Base-by-base conservation (phyloP, 2,888 invertebrate species). In the Pyrochroa serraticornis region DNA sequence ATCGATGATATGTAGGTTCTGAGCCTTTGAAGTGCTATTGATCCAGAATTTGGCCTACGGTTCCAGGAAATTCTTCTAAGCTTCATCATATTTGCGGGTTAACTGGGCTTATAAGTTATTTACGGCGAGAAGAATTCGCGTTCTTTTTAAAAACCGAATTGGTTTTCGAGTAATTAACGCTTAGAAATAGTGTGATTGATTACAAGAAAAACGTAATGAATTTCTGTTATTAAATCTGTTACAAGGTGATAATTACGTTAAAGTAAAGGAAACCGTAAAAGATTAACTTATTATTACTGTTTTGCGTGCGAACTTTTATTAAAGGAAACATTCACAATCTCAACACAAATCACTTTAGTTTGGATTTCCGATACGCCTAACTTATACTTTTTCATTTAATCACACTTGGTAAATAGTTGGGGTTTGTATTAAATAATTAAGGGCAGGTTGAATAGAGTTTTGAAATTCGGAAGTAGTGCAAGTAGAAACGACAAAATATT, bases 291-390 rank as follows among this genome's bases (percentile, higher is more conserved):
- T 53, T 54, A 55, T 55, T 35, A 32, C 37, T 13, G 6, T 43
- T 56, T 56, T 33, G 49, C 56, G 56, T 56, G 56, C 43, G 9
- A 38, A 43, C 37, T 49, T 55, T 43, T 55, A 55, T 55, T 55
- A 55, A 44, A 12, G 31, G 35, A 43, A 51, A 51, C 36, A 43
- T 35, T 36, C 22, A 43, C 13, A 48, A 55, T 39, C 55, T 41
- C 42, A 46, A 51, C 45, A 45, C 52, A 47, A 43, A 55, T 55
- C 47, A 55, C 38, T 47, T 48, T 56, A 47, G 48, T 48, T 48
- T 42, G 14, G 12, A 43, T 42, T 42, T 54, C 36, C 36, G 54
- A 54, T 47, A 54, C 12, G 52, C 45, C 44, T 32, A 30, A 43
- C 10, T 8, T 14, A 33, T 32, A 10, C n/a, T 33, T 12, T 43